Percentiles rank a stretch among this genome's conserved stretches.
These are phyloP conservation scores for Crotalus tigris DNA, from an alignment of 2,113 vertebrate species.

Conservation along the genomic window DNA sequence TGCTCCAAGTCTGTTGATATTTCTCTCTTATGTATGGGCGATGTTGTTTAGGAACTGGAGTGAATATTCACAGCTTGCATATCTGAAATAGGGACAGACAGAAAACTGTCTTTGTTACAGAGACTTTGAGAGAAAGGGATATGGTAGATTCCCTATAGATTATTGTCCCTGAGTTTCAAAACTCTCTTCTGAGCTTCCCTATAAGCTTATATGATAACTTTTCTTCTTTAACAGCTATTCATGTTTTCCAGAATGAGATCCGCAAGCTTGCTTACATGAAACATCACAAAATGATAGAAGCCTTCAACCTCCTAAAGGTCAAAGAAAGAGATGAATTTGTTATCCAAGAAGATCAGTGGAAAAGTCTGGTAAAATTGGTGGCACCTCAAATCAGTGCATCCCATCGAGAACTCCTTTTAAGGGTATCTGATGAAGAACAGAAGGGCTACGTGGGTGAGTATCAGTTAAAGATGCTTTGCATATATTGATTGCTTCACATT, in stretches of 20 bases:
- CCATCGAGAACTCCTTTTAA: slow-evolving; percentile 84
- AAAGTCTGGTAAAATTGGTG: slow-evolving; percentile 75
- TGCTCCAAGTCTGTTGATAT: neutral
- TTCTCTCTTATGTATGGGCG: neutral
- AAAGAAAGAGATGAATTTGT: slow-evolving; percentile 64
- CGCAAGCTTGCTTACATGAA: slow-evolving; percentile 87
- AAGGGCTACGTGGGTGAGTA: slow-evolving; percentile 80
- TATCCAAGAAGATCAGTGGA: slow-evolving; percentile 80
- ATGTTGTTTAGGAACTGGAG: neutral
- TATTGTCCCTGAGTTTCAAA: neutral
- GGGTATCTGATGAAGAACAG: slow-evolving; percentile 76
- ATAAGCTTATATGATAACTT: neutral
- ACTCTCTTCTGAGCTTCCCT: neutral
- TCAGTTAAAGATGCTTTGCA: neutral
- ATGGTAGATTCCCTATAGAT: neutral
- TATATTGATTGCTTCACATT: neutral
- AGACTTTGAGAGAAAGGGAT: neutral
- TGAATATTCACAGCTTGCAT: neutral
- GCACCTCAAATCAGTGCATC: slow-evolving; percentile 78
- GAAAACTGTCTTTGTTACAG: too few species aligned
- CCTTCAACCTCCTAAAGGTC: slow-evolving; percentile 86
- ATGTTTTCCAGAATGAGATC: slow-evolving; percentile 82
- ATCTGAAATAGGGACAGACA: neutral
- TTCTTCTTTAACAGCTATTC: neutral
- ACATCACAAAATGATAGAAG: slow-evolving; percentile 84